Percentiles rank a stretch among this genome's conserved stretches.
phyloP scores from a whole-genome alignment of 2,797 vertebrate species.

The Ctenosaura bakeri region DNA sequence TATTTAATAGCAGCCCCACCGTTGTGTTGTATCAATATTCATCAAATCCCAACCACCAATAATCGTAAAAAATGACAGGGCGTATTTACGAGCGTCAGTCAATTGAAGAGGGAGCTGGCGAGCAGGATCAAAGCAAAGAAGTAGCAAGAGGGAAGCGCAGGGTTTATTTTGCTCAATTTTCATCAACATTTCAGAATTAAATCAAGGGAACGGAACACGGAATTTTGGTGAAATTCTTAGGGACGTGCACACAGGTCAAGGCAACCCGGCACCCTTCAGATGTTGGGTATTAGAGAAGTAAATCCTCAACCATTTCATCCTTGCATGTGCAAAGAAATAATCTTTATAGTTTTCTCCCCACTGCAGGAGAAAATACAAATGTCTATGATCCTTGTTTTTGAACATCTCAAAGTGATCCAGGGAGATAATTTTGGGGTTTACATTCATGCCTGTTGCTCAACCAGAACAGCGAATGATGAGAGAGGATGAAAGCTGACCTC shows the following conservation, averaged over 20 bases:
- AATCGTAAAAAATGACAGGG: conserved; percentile 80
- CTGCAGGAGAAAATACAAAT: background rate
- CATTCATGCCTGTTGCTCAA: background rate
- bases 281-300: background rate
- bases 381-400: no score
- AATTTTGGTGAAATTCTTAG: conserved; percentile 59
- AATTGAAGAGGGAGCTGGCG: conserved; percentile 47
- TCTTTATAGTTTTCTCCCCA: no score
- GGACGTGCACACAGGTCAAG: background rate
- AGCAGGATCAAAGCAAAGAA: conserved; percentile 51
- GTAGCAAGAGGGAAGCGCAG: conserved; percentile 50
- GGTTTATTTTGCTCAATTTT: conserved; percentile 26
- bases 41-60: conserved; percentile 83
- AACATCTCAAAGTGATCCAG: no score
- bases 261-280: background rate
- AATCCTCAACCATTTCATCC: no score
- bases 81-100: conserved; percentile 76
- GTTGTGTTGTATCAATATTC: conserved; percentile 83
- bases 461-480: background rate
- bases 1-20: conserved; percentile 81
- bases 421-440: no score
- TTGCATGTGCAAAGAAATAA: no score
- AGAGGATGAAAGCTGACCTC: background rate
- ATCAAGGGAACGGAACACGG: conserved; percentile 41
- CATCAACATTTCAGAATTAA: conserved; percentile 57